Conservation (phyloP, 2,113 vertebrate species). For the Aphelocoma coerulescens region DNA sequence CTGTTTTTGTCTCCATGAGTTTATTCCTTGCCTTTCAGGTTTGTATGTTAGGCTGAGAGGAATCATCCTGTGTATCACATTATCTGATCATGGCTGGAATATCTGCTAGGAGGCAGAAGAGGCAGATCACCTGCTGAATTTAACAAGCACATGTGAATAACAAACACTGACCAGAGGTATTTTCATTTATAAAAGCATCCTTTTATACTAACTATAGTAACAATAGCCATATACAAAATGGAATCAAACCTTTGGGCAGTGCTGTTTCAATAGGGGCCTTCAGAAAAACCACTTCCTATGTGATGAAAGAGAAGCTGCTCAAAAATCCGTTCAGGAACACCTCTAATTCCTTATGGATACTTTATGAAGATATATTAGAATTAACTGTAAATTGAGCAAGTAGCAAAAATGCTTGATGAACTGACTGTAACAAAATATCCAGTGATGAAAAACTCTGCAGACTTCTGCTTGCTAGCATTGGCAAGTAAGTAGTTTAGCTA, state of each 20-base stretch:
- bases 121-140: not conserved
- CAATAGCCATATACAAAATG: not conserved
- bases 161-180: not conserved
- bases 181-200: not conserved
- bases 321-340: not conserved
- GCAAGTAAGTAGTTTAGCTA: not conserved
- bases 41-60: not conserved
- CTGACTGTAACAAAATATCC: not conserved
- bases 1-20: accelerated
- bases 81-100: not conserved
- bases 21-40: not conserved
- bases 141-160: not conserved
- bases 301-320: not conserved
- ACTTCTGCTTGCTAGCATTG: not conserved
- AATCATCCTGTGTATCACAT: not conserved
- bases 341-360: not conserved
- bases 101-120: not conserved
- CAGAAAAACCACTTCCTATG: not conserved
- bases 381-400: not conserved
- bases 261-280: not conserved
- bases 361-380: not conserved
- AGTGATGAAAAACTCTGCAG: not conserved
- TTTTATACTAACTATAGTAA: not conserved
- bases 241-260: not conserved
- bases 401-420: not conserved